These are phyloP conservation scores for Ceratosolen solmsi DNA, from an alignment of 1,140 invertebrate species.

Conservation along the genomic window DNA sequence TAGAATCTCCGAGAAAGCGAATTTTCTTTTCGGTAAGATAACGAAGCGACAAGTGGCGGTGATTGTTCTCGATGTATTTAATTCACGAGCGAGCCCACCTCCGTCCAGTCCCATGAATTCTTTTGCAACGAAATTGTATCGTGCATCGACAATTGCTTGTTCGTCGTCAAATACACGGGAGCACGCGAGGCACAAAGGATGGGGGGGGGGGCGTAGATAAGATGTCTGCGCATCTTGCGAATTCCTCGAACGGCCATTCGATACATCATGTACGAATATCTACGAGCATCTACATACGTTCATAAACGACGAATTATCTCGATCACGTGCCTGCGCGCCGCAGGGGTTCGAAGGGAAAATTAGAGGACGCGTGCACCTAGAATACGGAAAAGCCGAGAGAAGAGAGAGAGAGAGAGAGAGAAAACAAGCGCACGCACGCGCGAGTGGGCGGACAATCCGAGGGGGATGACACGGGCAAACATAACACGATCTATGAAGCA, in stretches of 20 bases:
- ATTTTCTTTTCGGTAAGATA: too few relatives aligned
- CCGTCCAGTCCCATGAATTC: constrained; percentile 7
- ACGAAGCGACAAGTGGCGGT: too few relatives aligned
- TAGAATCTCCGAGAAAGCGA: too few relatives aligned
- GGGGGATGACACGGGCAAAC: background rate
- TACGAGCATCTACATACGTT: background rate
- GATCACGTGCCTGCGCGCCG: constrained; percentile 31
- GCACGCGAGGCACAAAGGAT: too few relatives aligned
- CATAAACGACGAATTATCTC: constrained; percentile 35
- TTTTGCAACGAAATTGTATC: background rate
- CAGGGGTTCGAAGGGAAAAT: constrained; percentile 18
- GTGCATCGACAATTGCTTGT: background rate
- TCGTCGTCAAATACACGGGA: background rate
- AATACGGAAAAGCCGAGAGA: background rate
- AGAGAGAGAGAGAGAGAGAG: too few relatives aligned
- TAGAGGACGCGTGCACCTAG: constrained; percentile 7
- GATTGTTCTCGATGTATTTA: background rate
- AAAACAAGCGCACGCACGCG: too few relatives aligned
- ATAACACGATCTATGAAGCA: background rate
- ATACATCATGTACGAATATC: background rate
- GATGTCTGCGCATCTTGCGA: too few relatives aligned
- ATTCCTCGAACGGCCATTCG: constrained; percentile 13
- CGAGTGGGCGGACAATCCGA: background rate
- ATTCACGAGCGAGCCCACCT: background rate
- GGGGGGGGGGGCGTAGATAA: too few relatives aligned